phyloP scores from a whole-genome alignment of 2,113 vertebrate genomes.

The Falcunculus frontatus region DNA sequence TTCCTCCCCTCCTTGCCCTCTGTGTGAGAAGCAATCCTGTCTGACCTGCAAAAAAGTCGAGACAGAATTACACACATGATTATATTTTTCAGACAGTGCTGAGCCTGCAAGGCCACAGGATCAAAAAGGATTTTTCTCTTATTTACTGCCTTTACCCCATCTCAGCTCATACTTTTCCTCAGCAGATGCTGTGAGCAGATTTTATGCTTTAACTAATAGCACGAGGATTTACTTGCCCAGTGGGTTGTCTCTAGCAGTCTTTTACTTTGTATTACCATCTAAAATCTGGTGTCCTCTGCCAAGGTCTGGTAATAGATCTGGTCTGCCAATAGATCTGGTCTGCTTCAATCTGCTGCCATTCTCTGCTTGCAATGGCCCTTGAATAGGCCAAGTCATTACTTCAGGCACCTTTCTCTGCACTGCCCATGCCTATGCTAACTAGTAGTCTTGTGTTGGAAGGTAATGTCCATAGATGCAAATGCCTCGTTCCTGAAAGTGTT shows the following conservation, averaged over 20 bases:
- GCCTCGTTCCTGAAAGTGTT: neutral
- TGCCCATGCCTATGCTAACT: neutral
- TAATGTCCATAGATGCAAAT: neutral
- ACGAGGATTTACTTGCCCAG: neutral
- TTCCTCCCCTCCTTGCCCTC: neutral
- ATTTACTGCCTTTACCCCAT: neutral
- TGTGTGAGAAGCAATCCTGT: neutral
- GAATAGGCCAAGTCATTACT: neutral
- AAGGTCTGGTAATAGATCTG: neutral
- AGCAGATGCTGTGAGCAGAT: constrained; percentile 12
- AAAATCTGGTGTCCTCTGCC: neutral
- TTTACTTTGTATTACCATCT: neutral
- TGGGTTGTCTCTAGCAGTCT: neutral
- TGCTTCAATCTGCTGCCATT: neutral
- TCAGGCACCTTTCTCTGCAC: neutral
- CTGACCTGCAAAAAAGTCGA: neutral
- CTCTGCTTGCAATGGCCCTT: neutral
- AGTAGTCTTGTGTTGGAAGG: neutral
- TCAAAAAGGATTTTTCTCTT: neutral
- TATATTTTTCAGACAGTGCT: neutral
- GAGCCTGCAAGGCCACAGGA: neutral
- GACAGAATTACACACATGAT: neutral
- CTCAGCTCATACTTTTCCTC: neutral
- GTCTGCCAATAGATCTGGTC: neutral
- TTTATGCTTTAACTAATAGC: constrained; percentile 11